phyloP scores from a whole-genome alignment of 2,113 vertebrate species.

The Sterna hirundo region DNA sequence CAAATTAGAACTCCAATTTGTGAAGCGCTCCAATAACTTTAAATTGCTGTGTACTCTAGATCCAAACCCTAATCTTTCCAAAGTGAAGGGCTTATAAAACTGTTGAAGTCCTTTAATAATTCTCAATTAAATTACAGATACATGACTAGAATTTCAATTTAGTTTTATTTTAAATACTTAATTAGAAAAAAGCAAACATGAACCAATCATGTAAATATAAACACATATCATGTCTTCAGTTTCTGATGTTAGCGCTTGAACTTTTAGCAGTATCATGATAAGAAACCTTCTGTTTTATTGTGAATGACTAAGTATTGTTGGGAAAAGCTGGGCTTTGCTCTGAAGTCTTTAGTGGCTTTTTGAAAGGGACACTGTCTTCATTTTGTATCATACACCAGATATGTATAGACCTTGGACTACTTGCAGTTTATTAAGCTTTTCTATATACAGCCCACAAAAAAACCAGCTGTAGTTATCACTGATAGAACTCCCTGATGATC shows the following conservation, averaged over 20 bases:
- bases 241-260: background rate
- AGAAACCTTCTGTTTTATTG: background rate
- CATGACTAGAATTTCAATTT: background rate
- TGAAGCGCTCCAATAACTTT: constrained; percentile 65
- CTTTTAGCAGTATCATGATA: background rate
- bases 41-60: constrained; percentile 56
- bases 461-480: background rate
- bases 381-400: background rate
- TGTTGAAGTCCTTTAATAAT: constrained; percentile 26
- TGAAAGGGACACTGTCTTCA: background rate
- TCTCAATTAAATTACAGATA: background rate
- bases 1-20: constrained; percentile 72
- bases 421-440: background rate
- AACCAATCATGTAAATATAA: background rate
- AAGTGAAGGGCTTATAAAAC: constrained; percentile 25
- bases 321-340: background rate
- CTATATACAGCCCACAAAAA: background rate
- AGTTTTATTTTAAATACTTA: background rate
- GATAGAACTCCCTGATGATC: background rate
- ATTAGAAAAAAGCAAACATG: background rate
- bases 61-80: constrained; percentile 15
- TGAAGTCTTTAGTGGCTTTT: background rate
- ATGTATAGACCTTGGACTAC: background rate
- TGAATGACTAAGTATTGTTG: background rate
- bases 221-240: background rate